Evolutionary conservation across 2,113 vertebrate species (phyloP).

Genomic region (Genyomyrus donnyi): DNA sequence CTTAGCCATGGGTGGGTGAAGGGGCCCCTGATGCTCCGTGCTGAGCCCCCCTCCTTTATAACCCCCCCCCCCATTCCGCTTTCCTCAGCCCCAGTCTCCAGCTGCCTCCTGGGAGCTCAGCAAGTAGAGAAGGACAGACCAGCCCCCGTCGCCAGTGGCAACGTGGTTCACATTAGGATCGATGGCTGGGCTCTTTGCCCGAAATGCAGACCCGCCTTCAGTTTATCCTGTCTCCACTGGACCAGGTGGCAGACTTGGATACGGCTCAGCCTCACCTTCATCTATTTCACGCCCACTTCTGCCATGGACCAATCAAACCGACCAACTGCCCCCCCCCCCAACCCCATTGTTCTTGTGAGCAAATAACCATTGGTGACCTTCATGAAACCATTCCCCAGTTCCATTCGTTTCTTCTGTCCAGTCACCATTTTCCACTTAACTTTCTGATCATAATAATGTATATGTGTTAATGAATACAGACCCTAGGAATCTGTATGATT

Average conservation of each 20-base stretch:
- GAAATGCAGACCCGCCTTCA: neutral
- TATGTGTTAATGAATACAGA: neutral
- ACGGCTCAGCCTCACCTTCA: neutral
- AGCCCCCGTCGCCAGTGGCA: neutral
- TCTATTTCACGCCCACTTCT: neutral
- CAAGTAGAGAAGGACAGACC: neutral
- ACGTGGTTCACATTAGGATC: slow-evolving; percentile 36
- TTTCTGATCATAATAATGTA: neutral
- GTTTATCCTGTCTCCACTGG: neutral
- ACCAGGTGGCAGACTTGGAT: neutral
- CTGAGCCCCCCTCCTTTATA: slow-evolving; percentile 20
- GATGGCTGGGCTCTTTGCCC: slow-evolving; percentile 30
- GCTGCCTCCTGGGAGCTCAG: neutral
- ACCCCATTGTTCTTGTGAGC: neutral
- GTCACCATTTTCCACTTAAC: neutral
- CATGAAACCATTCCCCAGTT: neutral
- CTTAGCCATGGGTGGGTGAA: neutral
- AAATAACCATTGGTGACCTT: neutral
- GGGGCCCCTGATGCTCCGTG: slow-evolving; percentile 26
- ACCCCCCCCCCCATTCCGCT: neutral
- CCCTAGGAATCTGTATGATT: neutral
- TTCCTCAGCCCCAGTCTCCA: slow-evolving; percentile 14
- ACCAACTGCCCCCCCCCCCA: neutral
- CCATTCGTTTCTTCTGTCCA: neutral
- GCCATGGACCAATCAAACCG: neutral